These are phyloP conservation scores for Smittia aterrima DNA, from an alignment of 2,888 invertebrate species.

Conservation along the genomic window DNA sequence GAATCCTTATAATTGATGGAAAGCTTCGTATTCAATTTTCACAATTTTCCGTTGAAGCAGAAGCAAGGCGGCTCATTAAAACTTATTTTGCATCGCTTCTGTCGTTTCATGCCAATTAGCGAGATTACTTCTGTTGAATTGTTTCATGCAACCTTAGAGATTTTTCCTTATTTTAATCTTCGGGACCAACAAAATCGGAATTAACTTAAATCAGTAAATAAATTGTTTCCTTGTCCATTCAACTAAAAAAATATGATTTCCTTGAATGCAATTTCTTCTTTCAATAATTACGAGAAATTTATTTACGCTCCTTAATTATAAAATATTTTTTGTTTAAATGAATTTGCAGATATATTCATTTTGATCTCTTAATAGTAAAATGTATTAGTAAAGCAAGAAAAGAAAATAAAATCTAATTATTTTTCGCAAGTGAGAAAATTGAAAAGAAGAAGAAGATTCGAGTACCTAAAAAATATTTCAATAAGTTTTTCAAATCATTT, in stretches of 20 bases:
- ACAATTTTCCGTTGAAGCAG: too few species aligned
- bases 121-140: background rate
- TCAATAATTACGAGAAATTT: too few species aligned
- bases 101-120: background rate
- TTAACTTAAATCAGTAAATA: too few species aligned
- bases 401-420: background rate
- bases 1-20: too few species aligned
- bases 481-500: constrained; percentile 5
- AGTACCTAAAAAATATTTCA: background rate
- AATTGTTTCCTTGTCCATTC: too few species aligned
- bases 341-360: constrained; percentile 44
- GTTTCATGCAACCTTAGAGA: background rate
- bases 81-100: background rate
- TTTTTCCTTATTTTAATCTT: background rate
- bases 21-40: too few species aligned
- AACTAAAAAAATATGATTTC: too few species aligned
- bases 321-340: constrained; percentile 31
- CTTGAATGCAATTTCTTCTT: too few species aligned
- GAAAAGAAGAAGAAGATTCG: background rate
- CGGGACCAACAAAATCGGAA: background rate
- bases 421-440: background rate
- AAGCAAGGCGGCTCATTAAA: too few species aligned
- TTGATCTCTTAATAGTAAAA: constrained; percentile 43
- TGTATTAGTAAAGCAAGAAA: constrained; percentile 37
- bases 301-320: too few species aligned